Evolutionary conservation across 2,797 vertebrate species (phyloP), one percentile per base, ranked within the genome.

Genomic region (Etheostoma perlongum): DNA sequence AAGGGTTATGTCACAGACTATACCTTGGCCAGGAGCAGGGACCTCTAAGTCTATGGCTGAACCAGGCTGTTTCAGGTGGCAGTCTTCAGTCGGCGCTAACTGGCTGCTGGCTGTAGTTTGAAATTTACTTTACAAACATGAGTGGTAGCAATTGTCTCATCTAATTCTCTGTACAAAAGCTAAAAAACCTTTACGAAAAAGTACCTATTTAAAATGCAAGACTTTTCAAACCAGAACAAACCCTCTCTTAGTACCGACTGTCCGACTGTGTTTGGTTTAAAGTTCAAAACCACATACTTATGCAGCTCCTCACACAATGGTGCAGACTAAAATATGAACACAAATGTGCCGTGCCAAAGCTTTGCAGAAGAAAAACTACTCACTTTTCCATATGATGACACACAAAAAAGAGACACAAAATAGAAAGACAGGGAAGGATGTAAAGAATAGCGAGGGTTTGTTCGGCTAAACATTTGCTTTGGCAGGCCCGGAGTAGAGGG

Each of bases 401-500:
- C 12, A 68, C 46, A 64, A 40, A 42, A 80, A 27, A 55, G 27
- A 74, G 44, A 78, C 27, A 67, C 5, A 62, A 72, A 64, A 58
- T 25, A 69, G 47, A 72, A 46, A 79, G 86, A 88, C 73, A 84
- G 80, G 81, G 77, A 72, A 65, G 82, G 83, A 89, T 81, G 78
- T 85, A 80, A 78, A 91, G 89, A 84, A 90, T 74, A 84, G 87
- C 46, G 14, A 83, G 76, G 84, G 85, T 69, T 81, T 88, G 79
- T 89, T 89, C 46, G 1, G 76, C 89, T 83, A 88, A 93, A 92
- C 92, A 91, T 94, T 94, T 92, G 88, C 91, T 93, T 94, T 94
- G 92, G 93, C 91, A 89, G 84, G 74, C 81, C 19, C 19, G 36
- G 83, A 86, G 81, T 23, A 30, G 78, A 89, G 83, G 85, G 90